These are phyloP conservation scores for Bactericera cockerelli DNA, from an alignment of 1,140 invertebrate species.

Conservation along the genomic window DNA sequence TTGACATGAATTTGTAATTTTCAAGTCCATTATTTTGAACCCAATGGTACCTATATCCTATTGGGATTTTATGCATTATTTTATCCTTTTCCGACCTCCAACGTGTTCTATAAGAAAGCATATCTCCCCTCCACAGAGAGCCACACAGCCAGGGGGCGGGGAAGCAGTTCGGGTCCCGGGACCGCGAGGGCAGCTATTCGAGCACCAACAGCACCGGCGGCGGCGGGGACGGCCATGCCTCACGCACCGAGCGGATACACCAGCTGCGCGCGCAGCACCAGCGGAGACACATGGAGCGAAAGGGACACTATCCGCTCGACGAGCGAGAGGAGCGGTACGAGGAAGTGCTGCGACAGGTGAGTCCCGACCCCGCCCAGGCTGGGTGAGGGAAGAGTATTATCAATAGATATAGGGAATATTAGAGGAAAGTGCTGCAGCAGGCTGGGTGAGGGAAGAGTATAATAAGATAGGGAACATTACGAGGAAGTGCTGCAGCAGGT, in stretches of 20 bases:
- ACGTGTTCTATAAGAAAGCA: no score
- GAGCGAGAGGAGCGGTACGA: constrained; percentile 35
- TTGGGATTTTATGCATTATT: no score
- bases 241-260: constrained; percentile 36
- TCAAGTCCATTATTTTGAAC: no score
- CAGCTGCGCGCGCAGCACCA: constrained; percentile 37
- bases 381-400: no score
- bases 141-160: constrained; percentile 27
- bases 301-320: constrained; percentile 33
- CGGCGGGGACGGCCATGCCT: constrained; percentile 24
- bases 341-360: constrained; percentile 29
- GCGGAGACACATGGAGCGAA: constrained; percentile 34
- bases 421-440: no score
- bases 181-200: constrained; percentile 14
- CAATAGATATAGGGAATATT: neutral
- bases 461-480: no score
- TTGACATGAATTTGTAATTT: no score
- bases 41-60: no score
- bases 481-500: no score
- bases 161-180: constrained; percentile 17
- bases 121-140: constrained; percentile 10
- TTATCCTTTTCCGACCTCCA: no score
- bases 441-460: no score
- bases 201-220: constrained; percentile 29
- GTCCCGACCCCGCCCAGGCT: no score